Percentiles rank a stretch among this genome's conserved stretches.
Conservation (phyloP, 2,113 vertebrate species). For the Fukomys damarensis region DNA sequence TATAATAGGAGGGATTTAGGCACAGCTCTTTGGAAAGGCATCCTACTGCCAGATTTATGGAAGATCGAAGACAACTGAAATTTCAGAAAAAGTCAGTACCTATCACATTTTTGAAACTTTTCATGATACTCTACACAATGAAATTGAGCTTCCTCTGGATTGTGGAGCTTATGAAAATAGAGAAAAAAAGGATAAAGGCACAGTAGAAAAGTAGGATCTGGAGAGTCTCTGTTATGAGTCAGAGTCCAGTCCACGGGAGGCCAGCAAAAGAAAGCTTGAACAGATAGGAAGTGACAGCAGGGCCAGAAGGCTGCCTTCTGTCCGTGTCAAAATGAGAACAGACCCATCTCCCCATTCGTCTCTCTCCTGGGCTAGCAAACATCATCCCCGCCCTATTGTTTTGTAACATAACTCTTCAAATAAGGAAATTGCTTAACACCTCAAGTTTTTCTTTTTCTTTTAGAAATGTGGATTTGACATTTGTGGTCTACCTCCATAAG, state of each 20-base stretch:
- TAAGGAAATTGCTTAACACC: background rate
- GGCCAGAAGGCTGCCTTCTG: constrained; percentile 65
- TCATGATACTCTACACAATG: background rate
- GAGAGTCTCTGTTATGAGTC: constrained; percentile 48
- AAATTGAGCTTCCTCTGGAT: background rate
- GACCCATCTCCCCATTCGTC: background rate
- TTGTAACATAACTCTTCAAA: background rate
- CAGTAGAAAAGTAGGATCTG: background rate
- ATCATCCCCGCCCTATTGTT: background rate
- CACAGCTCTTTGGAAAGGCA: background rate
- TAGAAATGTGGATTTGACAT: background rate
- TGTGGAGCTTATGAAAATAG: background rate
- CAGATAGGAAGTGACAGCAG: constrained; percentile 24
- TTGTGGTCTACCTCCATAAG: background rate
- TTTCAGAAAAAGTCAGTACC: background rate
- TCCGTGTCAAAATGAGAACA: constrained; percentile 27
- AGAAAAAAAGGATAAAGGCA: background rate
- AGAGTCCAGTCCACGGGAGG: background rate
- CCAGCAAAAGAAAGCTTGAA: background rate
- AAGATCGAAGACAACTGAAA: background rate
- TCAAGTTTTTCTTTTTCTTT: background rate
- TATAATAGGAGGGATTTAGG: background rate
- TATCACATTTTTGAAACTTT: background rate
- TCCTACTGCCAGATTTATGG: background rate
- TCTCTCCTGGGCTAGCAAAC: background rate